These are phyloP conservation scores for Cydia fagiglandana DNA, from an alignment of 1,140 invertebrate genomes.

Conservation along the genomic window DNA sequence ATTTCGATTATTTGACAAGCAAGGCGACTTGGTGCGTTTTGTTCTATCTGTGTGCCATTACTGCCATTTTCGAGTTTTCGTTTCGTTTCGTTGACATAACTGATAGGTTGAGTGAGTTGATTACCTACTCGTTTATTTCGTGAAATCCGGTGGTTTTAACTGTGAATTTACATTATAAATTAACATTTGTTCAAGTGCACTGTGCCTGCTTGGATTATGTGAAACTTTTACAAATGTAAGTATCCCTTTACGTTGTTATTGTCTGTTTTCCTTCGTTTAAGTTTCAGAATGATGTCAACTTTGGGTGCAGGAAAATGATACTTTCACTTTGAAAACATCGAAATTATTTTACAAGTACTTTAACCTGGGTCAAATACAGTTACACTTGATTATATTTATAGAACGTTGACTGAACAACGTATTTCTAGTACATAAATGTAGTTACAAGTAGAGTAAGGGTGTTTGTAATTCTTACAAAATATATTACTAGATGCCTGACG, in stretches of 20 bases:
- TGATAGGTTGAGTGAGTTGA: conserved; percentile 19
- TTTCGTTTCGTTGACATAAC: conserved; percentile 26
- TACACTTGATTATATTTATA: not conserved
- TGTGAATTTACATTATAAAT: not conserved
- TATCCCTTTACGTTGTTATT: not conserved
- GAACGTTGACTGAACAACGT: not conserved
- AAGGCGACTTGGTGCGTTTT: not conserved
- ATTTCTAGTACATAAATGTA: too few relatives aligned
- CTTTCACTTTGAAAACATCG: conserved; percentile 43
- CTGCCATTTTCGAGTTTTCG: not conserved
- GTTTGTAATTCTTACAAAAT: too few relatives aligned
- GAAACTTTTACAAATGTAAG: conserved; percentile 5
- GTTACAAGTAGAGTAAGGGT: too few relatives aligned
- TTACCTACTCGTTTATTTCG: conserved; percentile 24
- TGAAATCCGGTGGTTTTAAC: conserved; percentile 22
- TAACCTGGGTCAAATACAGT: not conserved
- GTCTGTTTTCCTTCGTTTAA: conserved; percentile 2
- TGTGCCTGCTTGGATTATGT: conserved; percentile 9
- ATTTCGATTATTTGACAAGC: not conserved
- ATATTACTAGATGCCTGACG: too few relatives aligned
- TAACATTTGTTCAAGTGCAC: not conserved
- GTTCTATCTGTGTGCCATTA: conserved; percentile 5
- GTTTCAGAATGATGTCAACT: conserved; percentile 47
- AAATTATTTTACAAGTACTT: not conserved
- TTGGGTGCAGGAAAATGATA: conserved; percentile 37